phyloP scores from a whole-genome alignment of 2,888 invertebrate species.

The Mamestra brassicae region DNA sequence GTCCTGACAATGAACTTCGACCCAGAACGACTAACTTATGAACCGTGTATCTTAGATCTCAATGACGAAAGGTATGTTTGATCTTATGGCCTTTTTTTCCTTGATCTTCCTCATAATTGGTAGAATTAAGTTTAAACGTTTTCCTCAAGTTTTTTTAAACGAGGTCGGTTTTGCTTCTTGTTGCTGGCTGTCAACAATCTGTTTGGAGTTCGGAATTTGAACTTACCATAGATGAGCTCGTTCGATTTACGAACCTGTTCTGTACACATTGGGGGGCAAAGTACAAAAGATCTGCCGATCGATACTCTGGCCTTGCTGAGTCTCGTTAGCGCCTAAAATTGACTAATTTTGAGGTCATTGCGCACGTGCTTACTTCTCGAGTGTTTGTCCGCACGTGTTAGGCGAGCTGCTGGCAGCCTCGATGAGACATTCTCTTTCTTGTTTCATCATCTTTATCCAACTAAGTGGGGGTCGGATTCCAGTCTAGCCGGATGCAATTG shows the following conservation, averaged over 20 bases:
- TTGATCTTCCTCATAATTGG: constrained; percentile 1
- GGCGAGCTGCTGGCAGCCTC: neutral
- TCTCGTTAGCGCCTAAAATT: constrained; percentile 24
- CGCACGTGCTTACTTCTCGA: constrained; percentile 3
- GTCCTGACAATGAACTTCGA: constrained; percentile 92
- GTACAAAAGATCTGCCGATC: neutral
- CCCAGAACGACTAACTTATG: constrained; percentile 72
- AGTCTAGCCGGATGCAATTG: neutral
- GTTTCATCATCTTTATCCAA: constrained; percentile 3
- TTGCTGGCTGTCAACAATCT: neutral
- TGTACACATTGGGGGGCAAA: neutral
- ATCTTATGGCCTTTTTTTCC: neutral
- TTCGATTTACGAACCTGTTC: constrained; percentile 18
- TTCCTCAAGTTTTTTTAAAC: constrained; percentile 2
- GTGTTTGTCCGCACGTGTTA: constrained; percentile 24
- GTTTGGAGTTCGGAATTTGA: constrained; percentile 10
- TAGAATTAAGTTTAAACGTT: constrained; percentile 12
- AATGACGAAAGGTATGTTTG: constrained; percentile 87
- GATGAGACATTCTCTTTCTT: constrained; percentile 2
- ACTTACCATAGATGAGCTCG: neutral
- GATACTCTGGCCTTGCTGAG: constrained; percentile 2
- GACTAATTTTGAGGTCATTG: constrained; percentile 8
- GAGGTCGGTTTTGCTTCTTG: constrained; percentile 13
- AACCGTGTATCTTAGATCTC: constrained; percentile 91
- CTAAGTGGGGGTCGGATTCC: neutral